Conservation (phyloP, 2,113 vertebrate genomes). For the Chrysochloris asiatica region DNA sequence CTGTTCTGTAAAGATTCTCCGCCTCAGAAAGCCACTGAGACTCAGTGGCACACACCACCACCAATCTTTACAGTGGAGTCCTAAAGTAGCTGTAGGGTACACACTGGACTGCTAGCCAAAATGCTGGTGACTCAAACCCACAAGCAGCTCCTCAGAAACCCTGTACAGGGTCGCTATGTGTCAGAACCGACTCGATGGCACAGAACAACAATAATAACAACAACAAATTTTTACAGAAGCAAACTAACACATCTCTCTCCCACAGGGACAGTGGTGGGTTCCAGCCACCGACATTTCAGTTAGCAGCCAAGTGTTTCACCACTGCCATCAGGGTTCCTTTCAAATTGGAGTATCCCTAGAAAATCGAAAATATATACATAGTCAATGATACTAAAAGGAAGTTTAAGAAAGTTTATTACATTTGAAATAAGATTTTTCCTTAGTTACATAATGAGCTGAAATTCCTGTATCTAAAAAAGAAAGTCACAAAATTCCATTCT, state of each 20-base stretch:
- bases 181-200: too few species aligned
- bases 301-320: neutral
- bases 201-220: too few species aligned
- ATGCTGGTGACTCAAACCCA: too few species aligned
- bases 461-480: conserved; percentile 36
- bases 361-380: neutral
- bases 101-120: too few species aligned
- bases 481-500: conserved; percentile 22
- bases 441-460: conserved; percentile 2
- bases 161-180: too few species aligned
- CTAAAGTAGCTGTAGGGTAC: too few species aligned
- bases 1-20: too few species aligned
- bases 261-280: neutral
- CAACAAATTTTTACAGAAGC: neutral
- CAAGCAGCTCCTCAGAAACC: too few species aligned
- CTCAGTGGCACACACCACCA: too few species aligned
- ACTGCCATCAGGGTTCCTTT: neutral
- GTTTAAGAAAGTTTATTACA: conserved; percentile 32
- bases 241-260: neutral
- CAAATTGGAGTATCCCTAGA: neutral
- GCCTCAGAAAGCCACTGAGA: too few species aligned
- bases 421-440: conserved; percentile 3
- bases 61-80: too few species aligned
- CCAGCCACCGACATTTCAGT: neutral
- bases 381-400: neutral